Evolutionary conservation across 2,888 invertebrate genomes (phyloP).

Genomic region (Plutella xylostella): DNA sequence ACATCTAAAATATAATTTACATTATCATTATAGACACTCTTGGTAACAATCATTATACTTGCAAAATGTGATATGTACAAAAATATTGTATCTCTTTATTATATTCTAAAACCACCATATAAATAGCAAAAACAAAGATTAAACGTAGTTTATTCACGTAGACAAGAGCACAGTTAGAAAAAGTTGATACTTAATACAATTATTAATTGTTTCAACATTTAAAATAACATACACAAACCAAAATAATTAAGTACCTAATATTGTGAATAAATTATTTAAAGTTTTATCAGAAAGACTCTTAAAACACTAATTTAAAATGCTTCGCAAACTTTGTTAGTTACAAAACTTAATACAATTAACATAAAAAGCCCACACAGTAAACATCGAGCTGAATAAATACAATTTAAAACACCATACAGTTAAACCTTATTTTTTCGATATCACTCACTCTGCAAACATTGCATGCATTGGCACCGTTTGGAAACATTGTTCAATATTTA

Average conservation of each 20-base stretch:
- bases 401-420: no score
- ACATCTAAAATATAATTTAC: conserved; percentile 52
- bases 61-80: conserved; percentile 68
- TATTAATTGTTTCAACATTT: not conserved
- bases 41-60: conserved; percentile 53
- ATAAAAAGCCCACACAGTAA: conserved; percentile 3
- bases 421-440: no score
- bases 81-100: conserved; percentile 52
- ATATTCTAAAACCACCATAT: conserved; percentile 5
- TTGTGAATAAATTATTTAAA: no score
- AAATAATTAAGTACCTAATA: no score
- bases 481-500: conserved; percentile 37
- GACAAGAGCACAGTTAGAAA: no score
- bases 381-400: conserved; percentile 7
- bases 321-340: conserved; percentile 18
- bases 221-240: no score
- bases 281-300: not conserved
- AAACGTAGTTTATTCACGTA: no score
- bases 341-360: conserved; percentile 7
- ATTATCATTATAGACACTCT: conserved; percentile 43
- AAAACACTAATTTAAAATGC: conserved; percentile 7
- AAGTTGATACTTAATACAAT: not conserved
- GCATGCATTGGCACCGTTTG: conserved; percentile 44
- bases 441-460: not conserved
- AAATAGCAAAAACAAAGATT: not conserved